These are phyloP conservation scores for Chroicocephalus ridibundus DNA, from an alignment of 2,113 vertebrate genomes.

Conservation along the genomic window DNA sequence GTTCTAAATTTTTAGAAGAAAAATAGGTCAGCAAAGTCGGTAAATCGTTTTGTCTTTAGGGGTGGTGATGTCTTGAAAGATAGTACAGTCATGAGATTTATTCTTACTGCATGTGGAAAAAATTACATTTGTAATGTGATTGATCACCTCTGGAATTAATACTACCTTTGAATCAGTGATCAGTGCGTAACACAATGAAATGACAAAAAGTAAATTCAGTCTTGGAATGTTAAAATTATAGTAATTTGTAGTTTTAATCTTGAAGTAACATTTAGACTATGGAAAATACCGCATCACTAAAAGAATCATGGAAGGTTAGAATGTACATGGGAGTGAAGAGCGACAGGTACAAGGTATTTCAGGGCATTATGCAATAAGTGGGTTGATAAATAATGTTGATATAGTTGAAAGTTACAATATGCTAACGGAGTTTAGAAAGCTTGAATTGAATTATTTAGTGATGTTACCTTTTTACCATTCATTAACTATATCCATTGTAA, in stretches of 20 bases:
- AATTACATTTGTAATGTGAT: background rate
- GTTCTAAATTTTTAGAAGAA: background rate
- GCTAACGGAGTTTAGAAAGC: background rate
- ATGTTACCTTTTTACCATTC: background rate
- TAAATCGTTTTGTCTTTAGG: background rate
- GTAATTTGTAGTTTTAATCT: background rate
- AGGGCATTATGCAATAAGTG: background rate
- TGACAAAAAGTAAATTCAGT: background rate
- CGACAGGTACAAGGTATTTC: background rate
- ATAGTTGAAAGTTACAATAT: background rate
- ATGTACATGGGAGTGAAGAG: background rate
- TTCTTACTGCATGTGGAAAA: background rate
- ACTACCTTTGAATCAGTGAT: background rate
- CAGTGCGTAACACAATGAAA: background rate
- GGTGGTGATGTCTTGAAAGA: background rate
- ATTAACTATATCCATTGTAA: background rate
- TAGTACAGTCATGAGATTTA: background rate
- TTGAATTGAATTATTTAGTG: background rate
- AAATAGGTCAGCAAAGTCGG: background rate
- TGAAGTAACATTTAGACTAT: background rate
- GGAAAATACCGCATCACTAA: rapidly evolving
- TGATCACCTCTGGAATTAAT: background rate
- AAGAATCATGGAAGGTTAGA: background rate
- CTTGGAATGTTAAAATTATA: background rate
- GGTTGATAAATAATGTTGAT: background rate